Evolutionary conservation across 2,797 vertebrate genomes (phyloP).

Genomic region (Aplochiton taeniatus): DNA sequence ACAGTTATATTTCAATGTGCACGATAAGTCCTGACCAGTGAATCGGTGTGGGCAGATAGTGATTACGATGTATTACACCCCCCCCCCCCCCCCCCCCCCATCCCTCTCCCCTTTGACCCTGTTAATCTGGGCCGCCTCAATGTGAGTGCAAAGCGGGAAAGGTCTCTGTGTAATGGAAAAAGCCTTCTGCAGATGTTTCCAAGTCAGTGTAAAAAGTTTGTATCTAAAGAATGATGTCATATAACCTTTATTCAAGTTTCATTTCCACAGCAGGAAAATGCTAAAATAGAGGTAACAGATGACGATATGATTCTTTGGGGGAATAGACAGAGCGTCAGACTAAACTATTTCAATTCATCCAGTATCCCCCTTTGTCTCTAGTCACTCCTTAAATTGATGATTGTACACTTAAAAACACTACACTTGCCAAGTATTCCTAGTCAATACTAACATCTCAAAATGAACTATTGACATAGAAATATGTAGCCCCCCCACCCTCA

Average conservation of each 20-base stretch:
- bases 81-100: too few species aligned
- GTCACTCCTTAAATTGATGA: not conserved
- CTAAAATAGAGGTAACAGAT: slow-evolving; percentile 24
- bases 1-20: too few species aligned
- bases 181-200: slow-evolving; percentile 18
- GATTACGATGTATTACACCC: too few species aligned
- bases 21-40: too few species aligned
- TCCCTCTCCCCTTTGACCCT: too few species aligned
- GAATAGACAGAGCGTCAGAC: slow-evolving; percentile 18
- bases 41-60: too few species aligned
- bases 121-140: too few species aligned
- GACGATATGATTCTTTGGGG: slow-evolving; percentile 26
- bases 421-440: too few species aligned
- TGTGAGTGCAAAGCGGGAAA: slow-evolving; percentile 42
- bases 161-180: slow-evolving; percentile 14
- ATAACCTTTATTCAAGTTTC: slow-evolving; percentile 24
- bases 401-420: too few species aligned
- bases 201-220: slow-evolving; percentile 13
- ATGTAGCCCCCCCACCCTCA: too few species aligned
- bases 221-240: slow-evolving; percentile 38
- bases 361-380: slow-evolving; percentile 1
- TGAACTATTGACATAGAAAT: not conserved
- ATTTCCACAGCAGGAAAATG: slow-evolving; percentile 46
- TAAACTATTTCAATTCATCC: not conserved
- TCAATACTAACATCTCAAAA: not conserved